Conservation (phyloP, 2,888 invertebrate genomes). For the Megamerina dolium region DNA sequence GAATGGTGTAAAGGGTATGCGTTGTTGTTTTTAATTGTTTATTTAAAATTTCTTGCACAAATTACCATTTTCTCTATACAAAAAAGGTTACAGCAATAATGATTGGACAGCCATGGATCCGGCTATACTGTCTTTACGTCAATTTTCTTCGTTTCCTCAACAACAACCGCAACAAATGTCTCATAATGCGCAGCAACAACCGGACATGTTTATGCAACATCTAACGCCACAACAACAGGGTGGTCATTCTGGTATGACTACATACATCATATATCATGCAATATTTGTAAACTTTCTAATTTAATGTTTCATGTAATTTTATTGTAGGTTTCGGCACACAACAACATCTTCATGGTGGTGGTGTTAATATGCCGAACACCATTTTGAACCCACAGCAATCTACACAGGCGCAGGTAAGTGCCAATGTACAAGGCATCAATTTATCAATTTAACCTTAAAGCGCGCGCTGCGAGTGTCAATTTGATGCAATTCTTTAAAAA, state of each 20-base stretch:
- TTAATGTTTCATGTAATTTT: too few species aligned
- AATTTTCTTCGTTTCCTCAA: slow-evolving; percentile 48
- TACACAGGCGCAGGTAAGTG: slow-evolving; percentile 23
- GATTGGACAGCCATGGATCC: slow-evolving; percentile 93
- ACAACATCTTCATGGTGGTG: slow-evolving; percentile 18
- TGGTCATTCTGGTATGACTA: too few species aligned
- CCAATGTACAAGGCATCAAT: slow-evolving; percentile 27
- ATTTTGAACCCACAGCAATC: slow-evolving; percentile 18
- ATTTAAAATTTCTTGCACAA: neutral
- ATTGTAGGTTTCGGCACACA: slow-evolving; percentile 16
- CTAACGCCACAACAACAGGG: slow-evolving; percentile 38
- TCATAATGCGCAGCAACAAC: slow-evolving; percentile 39
- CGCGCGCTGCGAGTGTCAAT: too few species aligned
- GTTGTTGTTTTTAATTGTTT: neutral
- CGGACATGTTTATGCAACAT: slow-evolving; percentile 46
- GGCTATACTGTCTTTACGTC: slow-evolving; percentile 60
- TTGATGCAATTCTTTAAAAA: too few species aligned
- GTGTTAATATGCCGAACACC: slow-evolving; percentile 17
- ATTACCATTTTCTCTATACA: neutral
- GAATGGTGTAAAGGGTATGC: slow-evolving; percentile 19
- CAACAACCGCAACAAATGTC: slow-evolving; percentile 44
- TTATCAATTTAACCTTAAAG: too few species aligned
- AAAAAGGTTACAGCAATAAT: slow-evolving; percentile 54
- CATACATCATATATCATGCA: too few species aligned
- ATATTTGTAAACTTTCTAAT: too few species aligned